Percentiles rank a stretch among this genome's conserved stretches.
phyloP scores from a whole-genome alignment of 2,888 invertebrate species.

The Leucozona laternaria region DNA sequence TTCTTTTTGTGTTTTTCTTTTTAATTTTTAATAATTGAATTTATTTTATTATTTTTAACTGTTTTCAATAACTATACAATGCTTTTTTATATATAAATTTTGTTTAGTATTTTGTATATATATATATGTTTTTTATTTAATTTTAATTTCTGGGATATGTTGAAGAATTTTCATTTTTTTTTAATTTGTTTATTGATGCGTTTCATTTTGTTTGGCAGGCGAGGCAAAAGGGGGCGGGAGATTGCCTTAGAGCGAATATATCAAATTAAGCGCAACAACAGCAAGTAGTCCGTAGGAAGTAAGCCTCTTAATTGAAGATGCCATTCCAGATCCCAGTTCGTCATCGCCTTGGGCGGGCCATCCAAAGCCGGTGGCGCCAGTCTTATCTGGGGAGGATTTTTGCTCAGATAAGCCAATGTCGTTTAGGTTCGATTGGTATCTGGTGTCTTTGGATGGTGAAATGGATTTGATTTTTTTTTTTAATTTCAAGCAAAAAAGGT shows the following conservation, averaged over 20 bases:
- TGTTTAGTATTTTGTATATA: conserved; percentile 46
- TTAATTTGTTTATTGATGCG: conserved; percentile 30
- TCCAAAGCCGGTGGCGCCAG: conserved; percentile 77
- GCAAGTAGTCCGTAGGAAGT: conserved; percentile 43
- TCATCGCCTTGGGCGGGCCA: conserved; percentile 78
- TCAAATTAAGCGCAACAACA: conserved; percentile 57
- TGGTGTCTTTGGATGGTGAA: conserved; percentile 85
- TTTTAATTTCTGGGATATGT: conserved; percentile 60
- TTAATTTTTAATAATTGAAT: conserved; percentile 57
- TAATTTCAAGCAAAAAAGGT: conserved; percentile 36
- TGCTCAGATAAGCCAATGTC: conserved; percentile 92
- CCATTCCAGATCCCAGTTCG: conserved; percentile 73
- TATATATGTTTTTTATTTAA: conserved; percentile 43
- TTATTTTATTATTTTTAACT: conserved; percentile 10
- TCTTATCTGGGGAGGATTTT: conserved; percentile 85
- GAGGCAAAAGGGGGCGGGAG: conserved; percentile 7
- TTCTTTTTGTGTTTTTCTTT: conserved; percentile 62
- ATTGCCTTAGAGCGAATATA: conserved; percentile 40
- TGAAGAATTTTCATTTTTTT: conserved; percentile 47
- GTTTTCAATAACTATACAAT: conserved; percentile 50
- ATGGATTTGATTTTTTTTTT: conserved; percentile 46
- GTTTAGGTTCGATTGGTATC: conserved; percentile 90
- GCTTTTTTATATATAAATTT: conserved; percentile 56
- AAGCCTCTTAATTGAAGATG: conserved; percentile 52
- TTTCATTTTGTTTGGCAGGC: conserved; percentile 29